Evolutionary conservation across 2,888 invertebrate species (phyloP), one percentile per base, ranked within the genome.

Genomic region (Dynastes tityus): DNA sequence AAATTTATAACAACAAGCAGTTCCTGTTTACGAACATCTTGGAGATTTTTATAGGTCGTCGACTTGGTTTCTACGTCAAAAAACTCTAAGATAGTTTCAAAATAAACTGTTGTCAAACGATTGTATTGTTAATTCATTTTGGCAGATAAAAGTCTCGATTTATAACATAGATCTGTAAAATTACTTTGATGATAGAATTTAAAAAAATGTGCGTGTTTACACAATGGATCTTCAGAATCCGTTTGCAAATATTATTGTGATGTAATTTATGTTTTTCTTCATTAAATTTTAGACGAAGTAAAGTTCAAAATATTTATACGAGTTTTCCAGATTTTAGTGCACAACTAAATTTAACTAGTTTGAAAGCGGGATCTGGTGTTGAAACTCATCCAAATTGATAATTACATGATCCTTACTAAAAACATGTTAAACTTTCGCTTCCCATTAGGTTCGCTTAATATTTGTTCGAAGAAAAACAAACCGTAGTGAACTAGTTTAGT

Each of bases 231-330:
- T 55, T 55, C 16, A 2, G 5, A 55, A 55, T 16, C 4, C 55
- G 16, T n/a, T 55, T 13, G n/a, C 16, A 55, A 55, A 65, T 13
- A 63, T 65, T 37, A 40, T 65, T 65, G 8, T 65, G 40, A 32
- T 40, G 16, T 37, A 64, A 65, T 16, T 32, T 65, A 64, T 32
- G 29, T 9, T 64, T 64, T 64, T 32, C 29, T 64, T 27, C 63
- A 64, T 13, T 65, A 65, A 65, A 65, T 32, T 40, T 37, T 11
- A 11, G 40, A 40, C 32, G 37, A 32, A n/a, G 6, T 9, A 16
- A 32, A n/a, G 13, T 11, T 65, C 37, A 65, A 65, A 32, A 65
- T 37, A 37, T 65, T 65, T 65, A 65, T 40, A 65, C 40, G 40
- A 65, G 6, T 40, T 45, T 37, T 37, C 6, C 16, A 13, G 16